Conservation (phyloP, 2,888 invertebrate species). For the Netelia virgata region DNA sequence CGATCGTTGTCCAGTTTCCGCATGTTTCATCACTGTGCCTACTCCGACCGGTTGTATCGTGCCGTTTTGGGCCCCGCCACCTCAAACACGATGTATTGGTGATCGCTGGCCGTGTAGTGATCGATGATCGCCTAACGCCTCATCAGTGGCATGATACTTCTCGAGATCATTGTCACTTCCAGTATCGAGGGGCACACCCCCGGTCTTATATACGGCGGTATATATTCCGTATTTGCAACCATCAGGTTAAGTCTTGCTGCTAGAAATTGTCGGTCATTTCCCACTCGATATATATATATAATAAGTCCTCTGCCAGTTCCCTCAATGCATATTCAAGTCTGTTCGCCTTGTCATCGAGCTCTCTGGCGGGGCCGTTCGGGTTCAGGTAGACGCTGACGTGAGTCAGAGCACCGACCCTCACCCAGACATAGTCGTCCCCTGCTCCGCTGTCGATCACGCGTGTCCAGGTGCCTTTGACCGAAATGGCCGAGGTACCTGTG, state of each 20-base stretch:
- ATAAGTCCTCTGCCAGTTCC: too few relatives aligned
- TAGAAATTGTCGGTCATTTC: too few relatives aligned
- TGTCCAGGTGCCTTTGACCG: too few relatives aligned
- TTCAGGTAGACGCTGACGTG: too few relatives aligned
- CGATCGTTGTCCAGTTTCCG: constrained; percentile 15
- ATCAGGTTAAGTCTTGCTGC: not conserved
- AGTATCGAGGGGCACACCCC: too few relatives aligned
- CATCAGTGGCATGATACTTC: not conserved
- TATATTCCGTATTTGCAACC: too few relatives aligned
- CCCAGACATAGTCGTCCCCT: constrained; percentile 42
- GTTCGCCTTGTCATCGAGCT: too few relatives aligned
- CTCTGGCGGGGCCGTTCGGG: too few relatives aligned
- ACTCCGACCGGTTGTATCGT: not conserved
- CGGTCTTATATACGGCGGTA: too few relatives aligned
- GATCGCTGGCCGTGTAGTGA: constrained; percentile 68
- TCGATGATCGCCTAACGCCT: constrained; percentile 49
- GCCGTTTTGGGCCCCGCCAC: not conserved
- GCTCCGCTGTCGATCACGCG: constrained; percentile 8
- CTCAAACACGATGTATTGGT: constrained; percentile 59
- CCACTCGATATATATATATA: too few relatives aligned
- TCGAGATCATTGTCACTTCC: constrained; percentile 31
- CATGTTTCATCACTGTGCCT: constrained; percentile 28
- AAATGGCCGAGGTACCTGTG: too few relatives aligned
- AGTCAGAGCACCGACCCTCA: too few relatives aligned
- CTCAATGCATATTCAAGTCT: constrained; percentile 64